These are phyloP conservation scores for Montifringilla adamsi DNA, from an alignment of 2,113 vertebrate genomes.

Conservation along the genomic window DNA sequence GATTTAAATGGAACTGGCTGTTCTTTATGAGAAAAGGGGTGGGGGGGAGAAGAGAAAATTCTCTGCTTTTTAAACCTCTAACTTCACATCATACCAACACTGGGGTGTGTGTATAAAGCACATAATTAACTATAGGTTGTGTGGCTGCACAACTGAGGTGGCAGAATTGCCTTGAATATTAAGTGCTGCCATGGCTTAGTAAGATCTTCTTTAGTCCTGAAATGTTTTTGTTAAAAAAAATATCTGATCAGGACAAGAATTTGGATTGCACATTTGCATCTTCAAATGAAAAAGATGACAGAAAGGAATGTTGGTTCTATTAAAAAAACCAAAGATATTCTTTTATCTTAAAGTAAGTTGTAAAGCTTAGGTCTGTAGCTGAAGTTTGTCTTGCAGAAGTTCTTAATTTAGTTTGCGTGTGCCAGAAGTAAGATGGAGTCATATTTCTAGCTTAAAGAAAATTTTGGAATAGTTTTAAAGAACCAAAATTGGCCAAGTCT, in stretches of 20 bases:
- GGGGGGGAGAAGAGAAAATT: not conserved
- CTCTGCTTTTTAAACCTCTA: not conserved
- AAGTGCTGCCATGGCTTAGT: not conserved
- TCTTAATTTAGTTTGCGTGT: not conserved
- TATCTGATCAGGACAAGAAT: not conserved
- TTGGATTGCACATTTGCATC: not conserved
- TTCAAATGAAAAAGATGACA: not conserved
- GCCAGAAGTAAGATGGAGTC: not conserved
- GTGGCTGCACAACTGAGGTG: not conserved
- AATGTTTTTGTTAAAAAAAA: not conserved
- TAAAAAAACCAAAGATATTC: not conserved
- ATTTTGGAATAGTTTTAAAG: slow-evolving; percentile 1
- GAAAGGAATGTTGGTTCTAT: not conserved
- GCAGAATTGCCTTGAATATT: not conserved
- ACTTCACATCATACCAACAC: not conserved
- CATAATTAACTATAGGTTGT: not conserved
- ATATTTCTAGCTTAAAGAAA: not conserved
- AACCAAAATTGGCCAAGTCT: not conserved
- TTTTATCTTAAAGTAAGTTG: not conserved
- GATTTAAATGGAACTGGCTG: not conserved
- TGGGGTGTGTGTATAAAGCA: not conserved
- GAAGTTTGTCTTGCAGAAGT: not conserved
- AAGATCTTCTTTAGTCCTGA: not conserved
- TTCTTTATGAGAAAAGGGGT: not conserved
- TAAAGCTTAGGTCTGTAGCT: not conserved